Base-by-base conservation (phyloP, 2,113 vertebrate genomes). In the Geococcyx californianus region DNA sequence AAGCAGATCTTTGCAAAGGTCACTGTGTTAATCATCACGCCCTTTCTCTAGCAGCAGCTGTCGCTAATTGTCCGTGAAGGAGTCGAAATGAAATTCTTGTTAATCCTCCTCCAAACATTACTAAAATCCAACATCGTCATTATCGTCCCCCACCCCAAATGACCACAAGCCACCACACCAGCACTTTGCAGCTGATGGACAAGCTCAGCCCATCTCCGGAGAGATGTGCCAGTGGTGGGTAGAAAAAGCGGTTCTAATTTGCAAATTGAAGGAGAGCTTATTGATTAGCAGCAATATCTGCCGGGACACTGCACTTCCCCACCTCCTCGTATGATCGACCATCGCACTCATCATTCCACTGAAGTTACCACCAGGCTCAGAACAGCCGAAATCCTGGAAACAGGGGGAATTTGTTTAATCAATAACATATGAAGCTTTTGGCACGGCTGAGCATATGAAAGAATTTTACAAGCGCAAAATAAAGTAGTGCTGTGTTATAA, bases 341-440 rank as follows among this genome's bases (percentile, higher is more conserved):
- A 73, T 16, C 7, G 9, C 73, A 20, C 69, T 81, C 66, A 6
- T 87, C 73, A 11, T 77, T 89, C 79, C 76, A 9, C 73, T 81
- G 4, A 85, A 89, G 70, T 24, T 79, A 82, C 68, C 77, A 80
- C 66, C 92, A 82, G 88, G 29, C 86, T 89, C 80, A 33, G 66
- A 96, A 60, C 52, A 89, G 94, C 58, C 5, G 1, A 82, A 87
- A 94, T 69, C 83, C 80, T 92, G 91, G 81, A 94, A n/a, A 81
- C 87, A 58, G n/a, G 31, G 66, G 80, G 90, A 82, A 88, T 94
- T 82, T 95, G 92, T 95, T 96, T 96, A 92, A 96, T 95, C 90
- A 94, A 90, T 95, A 96, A 90, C 94, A 94, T 64, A 96, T 38
- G 88, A 91, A 81, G 86, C 66, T 90, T 69, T 92, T 96, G 95